Conservation (phyloP, 2,888 invertebrate species). For the Brenthis hecate region DNA sequence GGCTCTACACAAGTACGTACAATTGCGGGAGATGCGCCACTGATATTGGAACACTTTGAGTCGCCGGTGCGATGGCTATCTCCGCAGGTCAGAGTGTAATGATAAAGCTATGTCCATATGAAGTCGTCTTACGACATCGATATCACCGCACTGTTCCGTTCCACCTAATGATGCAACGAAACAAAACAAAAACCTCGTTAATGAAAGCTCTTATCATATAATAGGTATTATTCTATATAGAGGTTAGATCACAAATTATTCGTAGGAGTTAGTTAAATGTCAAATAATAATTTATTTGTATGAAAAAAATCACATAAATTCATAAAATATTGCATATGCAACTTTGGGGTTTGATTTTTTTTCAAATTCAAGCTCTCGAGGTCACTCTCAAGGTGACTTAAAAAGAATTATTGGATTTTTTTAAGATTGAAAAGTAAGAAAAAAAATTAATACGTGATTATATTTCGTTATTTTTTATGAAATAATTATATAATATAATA, state of each 20-base stretch:
- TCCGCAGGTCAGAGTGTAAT: slow-evolving; percentile 16
- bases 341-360: too few species aligned
- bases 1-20: slow-evolving; percentile 5
- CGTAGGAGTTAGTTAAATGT: too few species aligned
- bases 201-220: background rate
- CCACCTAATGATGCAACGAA: background rate
- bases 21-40: slow-evolving; percentile 10
- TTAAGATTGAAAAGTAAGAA: too few species aligned
- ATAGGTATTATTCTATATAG: background rate
- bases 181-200: slow-evolving; percentile 1
- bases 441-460: too few species aligned
- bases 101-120: slow-evolving; percentile 14
- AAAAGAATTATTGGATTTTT: too few species aligned
- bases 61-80: slow-evolving; percentile 1
- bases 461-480: too few species aligned
- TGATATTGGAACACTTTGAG: slow-evolving; percentile 1
- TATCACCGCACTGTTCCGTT: background rate
- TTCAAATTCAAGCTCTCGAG: too few species aligned
- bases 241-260: background rate
- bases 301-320: too few species aligned
- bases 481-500: too few species aligned
- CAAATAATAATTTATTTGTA: too few species aligned
- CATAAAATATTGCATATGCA: too few species aligned
- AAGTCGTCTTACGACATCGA: slow-evolving; percentile 19
- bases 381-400: too few species aligned